Base-by-base conservation (phyloP, 1,140 invertebrate species). In the Chrysomallon squamiferum region DNA sequence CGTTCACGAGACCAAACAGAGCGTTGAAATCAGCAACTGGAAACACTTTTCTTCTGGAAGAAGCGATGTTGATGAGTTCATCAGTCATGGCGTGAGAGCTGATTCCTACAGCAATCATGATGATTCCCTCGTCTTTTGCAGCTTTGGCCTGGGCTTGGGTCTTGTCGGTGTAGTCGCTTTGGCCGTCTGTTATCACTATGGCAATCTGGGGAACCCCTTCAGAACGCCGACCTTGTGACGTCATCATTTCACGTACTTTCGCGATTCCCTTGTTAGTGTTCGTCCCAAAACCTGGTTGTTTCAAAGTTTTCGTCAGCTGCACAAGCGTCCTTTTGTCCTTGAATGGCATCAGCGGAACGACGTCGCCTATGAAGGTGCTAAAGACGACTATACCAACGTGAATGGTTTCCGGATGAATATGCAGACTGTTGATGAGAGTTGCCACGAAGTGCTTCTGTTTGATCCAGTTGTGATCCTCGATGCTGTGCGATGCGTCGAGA, bases 161-260 rank as follows among this genome's bases (percentile, higher is more conserved):
- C 33, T 74, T 67, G 38, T 69, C 59, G 5, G 75, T 74, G 58
- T 71, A 71, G 45, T 69, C 71, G 1, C 77, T 79, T 62, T 71
- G 67, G 30, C 80, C 78, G 65, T 82, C 78, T 2, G 80, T 82
- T 56, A 80, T 79, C 20, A 82, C 78, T 15, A 82, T 80, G 15
- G 68, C 66, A 47, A 76, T 74, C 50, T 73, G 75, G 22, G 68
- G 75, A 25, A 68, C 71, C 25, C 59, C 59, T 27, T 61, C 41
- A 30, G 64, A 43, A 47, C 71, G 64, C 18, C 27, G 22, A 20
- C 30, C 35, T 18, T 59, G 35, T 15, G 30, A 22, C n/a, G 56
- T 22, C 32, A 59, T 2, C 35, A 35, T 32, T 18, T 35, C n/a
- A 13, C 56, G 20, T 1, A 59, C 72, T 9, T 50, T 65, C 41